Evolutionary conservation across 2,888 invertebrate genomes (phyloP).

Genomic region (Microdon myrmicae): DNA sequence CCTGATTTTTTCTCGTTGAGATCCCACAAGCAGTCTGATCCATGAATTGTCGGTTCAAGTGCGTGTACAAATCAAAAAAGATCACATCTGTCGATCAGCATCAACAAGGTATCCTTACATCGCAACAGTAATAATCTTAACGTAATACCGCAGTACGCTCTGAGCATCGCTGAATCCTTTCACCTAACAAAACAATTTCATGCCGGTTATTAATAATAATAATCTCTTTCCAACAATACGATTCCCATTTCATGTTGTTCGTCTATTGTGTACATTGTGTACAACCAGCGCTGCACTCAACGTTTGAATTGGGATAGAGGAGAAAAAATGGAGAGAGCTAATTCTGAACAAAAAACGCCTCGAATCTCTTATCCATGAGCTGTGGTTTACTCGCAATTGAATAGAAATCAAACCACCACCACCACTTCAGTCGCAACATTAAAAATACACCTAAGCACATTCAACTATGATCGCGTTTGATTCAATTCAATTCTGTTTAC

Average conservation of each 20-base stretch:
- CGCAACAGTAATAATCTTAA: constrained; percentile 8
- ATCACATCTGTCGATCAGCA: constrained; percentile 36
- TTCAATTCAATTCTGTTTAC: too few relatives aligned
- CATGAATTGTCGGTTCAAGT: too few relatives aligned
- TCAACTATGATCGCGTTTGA: constrained; percentile 19
- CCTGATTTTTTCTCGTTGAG: too few relatives aligned
- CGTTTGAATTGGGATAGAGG: constrained; percentile 14
- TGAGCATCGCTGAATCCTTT: constrained; percentile 44
- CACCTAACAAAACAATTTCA: constrained; percentile 16
- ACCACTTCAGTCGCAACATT: constrained; percentile 8
- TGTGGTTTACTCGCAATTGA: constrained; percentile 40
- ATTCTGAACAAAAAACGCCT: constrained; percentile 17
- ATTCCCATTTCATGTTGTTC: constrained; percentile 32
- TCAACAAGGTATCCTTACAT: constrained; percentile 12
- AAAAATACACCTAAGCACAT: constrained; percentile 33
- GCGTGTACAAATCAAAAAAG: too few relatives aligned
- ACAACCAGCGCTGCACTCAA: constrained; percentile 30
- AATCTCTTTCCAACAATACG: constrained; percentile 39
- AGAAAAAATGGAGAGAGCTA: not conserved
- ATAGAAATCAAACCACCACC: constrained; percentile 27
- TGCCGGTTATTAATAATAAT: constrained; percentile 26
- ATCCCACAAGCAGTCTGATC: too few relatives aligned
- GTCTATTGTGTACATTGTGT: constrained; percentile 13
- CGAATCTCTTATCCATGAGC: constrained; percentile 29
- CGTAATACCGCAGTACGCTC: constrained; percentile 9